These are phyloP conservation scores for Bujurquina vittata DNA, from an alignment of 2,113 vertebrate species.

Conservation along the genomic window DNA sequence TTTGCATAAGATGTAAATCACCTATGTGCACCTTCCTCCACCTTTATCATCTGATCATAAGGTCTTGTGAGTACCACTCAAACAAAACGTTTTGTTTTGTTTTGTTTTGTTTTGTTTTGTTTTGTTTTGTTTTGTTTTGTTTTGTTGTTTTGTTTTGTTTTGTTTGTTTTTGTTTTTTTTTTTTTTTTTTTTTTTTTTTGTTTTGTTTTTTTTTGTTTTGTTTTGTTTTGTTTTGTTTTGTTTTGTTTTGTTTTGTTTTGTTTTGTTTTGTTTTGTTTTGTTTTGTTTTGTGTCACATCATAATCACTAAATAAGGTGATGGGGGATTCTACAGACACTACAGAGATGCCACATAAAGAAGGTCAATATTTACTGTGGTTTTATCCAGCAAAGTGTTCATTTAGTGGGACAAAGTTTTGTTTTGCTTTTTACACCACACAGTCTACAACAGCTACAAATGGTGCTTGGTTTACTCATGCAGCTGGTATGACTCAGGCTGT, in stretches of 20 bases:
- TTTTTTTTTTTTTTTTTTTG: too few species aligned
- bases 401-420: not conserved
- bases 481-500: conserved; percentile 87
- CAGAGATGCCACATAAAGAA: not conserved
- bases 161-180: too few species aligned
- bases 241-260: too few species aligned
- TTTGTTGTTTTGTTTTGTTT: not conserved
- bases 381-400: not conserved
- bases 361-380: not conserved
- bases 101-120: too few species aligned
- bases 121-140: too few species aligned
- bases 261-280: not conserved
- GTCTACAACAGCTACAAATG: not conserved
- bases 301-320: not conserved
- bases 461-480: not conserved
- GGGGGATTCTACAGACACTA: not conserved
- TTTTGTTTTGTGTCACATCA: not conserved
- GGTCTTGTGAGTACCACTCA: too few species aligned
- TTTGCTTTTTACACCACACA: not conserved
- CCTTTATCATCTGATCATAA: too few species aligned
- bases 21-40: too few species aligned
- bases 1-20: not conserved
- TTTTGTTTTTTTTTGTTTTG: too few species aligned
- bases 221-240: too few species aligned
- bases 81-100: too few species aligned